phyloP scores from a whole-genome alignment of 2,888 invertebrate species.

The Dicyrtoma fusca region DNA sequence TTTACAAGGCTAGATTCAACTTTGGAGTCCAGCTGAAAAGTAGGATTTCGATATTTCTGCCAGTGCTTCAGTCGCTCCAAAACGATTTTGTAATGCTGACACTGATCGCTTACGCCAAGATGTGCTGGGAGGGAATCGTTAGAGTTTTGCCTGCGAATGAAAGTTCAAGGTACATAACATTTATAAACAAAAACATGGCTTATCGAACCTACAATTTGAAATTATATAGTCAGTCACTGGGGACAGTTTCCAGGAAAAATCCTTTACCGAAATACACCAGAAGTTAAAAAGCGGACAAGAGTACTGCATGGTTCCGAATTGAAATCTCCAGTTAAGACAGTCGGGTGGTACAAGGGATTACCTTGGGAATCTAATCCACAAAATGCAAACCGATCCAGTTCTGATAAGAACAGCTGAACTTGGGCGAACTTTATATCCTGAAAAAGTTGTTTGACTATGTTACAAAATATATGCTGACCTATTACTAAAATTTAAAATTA shows the following conservation, averaged over 20 bases:
- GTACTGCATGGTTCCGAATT: conserved; percentile 78
- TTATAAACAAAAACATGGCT: no score
- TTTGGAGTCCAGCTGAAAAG: conserved; percentile 45
- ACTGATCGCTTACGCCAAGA: conserved; percentile 62
- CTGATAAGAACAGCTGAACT: conserved; percentile 77
- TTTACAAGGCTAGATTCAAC: conserved; percentile 42
- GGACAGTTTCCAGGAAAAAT: not conserved
- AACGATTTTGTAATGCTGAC: conserved; percentile 59
- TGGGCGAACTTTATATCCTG: conserved; percentile 89
- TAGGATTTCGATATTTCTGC: conserved; percentile 24
- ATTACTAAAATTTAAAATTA: no score
- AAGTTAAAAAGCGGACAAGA: conserved; percentile 71
- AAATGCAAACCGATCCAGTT: conserved; percentile 78
- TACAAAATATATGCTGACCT: conserved; percentile 11
- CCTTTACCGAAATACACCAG: conserved; percentile 65
- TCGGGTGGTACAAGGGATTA: conserved; percentile 69
- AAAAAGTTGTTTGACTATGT: not conserved
- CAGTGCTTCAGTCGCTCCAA: conserved; percentile 44
- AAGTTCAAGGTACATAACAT: not conserved
- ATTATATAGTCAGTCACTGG: no score
- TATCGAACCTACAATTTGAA: no score
- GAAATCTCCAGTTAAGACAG: conserved; percentile 90
- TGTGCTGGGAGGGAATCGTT: conserved; percentile 59
- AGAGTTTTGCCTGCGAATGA: not conserved
- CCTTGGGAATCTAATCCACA: conserved; percentile 57